Evolutionary conservation across 1,140 invertebrate species (phyloP).

Genomic region (Drosophila sp.): DNA sequence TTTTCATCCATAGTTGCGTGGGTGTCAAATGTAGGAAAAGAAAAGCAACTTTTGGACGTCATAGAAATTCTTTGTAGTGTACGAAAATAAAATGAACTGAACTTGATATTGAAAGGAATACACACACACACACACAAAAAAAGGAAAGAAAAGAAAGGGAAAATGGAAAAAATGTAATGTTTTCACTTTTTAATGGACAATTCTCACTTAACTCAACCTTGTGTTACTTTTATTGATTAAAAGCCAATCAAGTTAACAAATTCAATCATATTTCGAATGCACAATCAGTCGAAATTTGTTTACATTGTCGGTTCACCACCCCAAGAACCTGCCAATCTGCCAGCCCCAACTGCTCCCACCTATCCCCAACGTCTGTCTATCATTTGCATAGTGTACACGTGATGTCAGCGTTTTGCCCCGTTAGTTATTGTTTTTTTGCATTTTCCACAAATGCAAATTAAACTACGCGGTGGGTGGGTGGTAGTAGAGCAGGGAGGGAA

Average conservation of each 20-base stretch:
- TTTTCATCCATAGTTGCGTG: background rate
- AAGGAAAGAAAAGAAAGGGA: background rate
- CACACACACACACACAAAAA: background rate
- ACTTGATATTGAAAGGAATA: background rate
- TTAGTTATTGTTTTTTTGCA: slow-evolving; percentile 20
- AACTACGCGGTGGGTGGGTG: background rate
- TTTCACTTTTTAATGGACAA: background rate
- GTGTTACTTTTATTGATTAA: slow-evolving; percentile 39
- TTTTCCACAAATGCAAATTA: slow-evolving; percentile 12
- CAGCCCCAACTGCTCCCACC: background rate
- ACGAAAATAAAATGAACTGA: slow-evolving; percentile 10
- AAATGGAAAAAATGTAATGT: background rate
- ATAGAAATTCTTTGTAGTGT: slow-evolving; percentile 6
- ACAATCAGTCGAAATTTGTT: slow-evolving; percentile 53
- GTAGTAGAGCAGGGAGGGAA: background rate
- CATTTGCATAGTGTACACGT: slow-evolving; percentile 51
- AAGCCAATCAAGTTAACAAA: slow-evolving; percentile 27
- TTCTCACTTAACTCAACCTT: background rate
- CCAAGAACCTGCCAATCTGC: slow-evolving; percentile 13
- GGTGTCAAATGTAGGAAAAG: background rate
- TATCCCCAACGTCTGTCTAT: slow-evolving; percentile 36
- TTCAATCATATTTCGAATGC: slow-evolving; percentile 36
- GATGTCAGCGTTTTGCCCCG: slow-evolving; percentile 44
- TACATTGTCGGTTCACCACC: slow-evolving; percentile 37
- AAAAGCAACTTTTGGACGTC: background rate